Percentiles rank a stretch among this genome's conserved stretches.
phyloP scores from a whole-genome alignment of 1,140 invertebrate species.

The Drosophila azteca region DNA sequence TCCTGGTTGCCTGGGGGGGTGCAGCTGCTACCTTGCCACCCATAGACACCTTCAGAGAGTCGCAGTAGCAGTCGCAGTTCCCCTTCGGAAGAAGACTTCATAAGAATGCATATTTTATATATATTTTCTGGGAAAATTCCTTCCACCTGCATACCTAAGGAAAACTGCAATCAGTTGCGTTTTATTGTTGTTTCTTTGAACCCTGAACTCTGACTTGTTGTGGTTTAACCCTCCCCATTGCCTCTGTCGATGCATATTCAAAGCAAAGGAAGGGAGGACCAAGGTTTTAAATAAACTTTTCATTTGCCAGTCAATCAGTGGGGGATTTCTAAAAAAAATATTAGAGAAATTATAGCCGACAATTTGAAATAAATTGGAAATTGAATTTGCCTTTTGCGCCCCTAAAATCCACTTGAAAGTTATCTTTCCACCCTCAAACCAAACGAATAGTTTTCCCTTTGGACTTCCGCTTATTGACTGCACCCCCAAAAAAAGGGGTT shows the following conservation, averaged over 20 bases:
- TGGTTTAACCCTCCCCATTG: conserved; percentile 12
- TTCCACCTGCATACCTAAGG: conserved; percentile 10
- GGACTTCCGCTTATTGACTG: conserved; percentile 1
- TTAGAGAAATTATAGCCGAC: too few species aligned
- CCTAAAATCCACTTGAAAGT: too few species aligned
- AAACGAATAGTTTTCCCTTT: conserved; percentile 9
- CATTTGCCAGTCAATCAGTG: too few species aligned
- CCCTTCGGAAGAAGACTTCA: conserved; percentile 15
- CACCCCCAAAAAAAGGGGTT: neutral
- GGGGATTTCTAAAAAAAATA: too few species aligned
- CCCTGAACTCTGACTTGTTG: conserved; percentile 2
- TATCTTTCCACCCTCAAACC: too few species aligned
- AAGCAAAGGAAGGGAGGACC: neutral
- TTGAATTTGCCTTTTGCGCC: too few species aligned
- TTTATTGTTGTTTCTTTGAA: conserved; percentile 5
- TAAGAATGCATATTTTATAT: conserved; percentile 40
- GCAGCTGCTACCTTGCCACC: neutral
- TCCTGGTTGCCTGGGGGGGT: neutral
- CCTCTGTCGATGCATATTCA: conserved; percentile 10
- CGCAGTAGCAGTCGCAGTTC: neutral
- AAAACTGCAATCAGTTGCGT: conserved; percentile 37
- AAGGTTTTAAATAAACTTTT: conserved; percentile 1
- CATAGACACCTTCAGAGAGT: conserved; percentile 3
- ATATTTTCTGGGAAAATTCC: too few species aligned
- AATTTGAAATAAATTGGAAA: too few species aligned